phyloP scores from a whole-genome alignment of 1,140 invertebrate species.

The Hypothenemus hampei region DNA sequence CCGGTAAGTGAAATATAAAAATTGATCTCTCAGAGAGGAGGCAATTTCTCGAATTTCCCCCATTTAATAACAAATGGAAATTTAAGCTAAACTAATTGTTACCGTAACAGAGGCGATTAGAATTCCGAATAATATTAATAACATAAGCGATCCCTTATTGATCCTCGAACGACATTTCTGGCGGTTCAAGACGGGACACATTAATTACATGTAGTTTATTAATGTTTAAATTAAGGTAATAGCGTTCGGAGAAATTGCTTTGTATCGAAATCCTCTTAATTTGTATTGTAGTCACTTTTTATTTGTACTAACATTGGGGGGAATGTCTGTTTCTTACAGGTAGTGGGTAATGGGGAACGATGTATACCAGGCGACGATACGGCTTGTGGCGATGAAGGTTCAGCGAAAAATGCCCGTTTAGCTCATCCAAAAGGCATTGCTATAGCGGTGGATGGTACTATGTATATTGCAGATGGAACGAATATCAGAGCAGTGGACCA shows the following conservation, averaged over 20 bases:
- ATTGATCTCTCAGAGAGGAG: too few species aligned
- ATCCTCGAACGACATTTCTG: constrained; percentile 7
- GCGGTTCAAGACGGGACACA: constrained; percentile 12
- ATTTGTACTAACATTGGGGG: background rate
- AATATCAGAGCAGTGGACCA: constrained; percentile 89
- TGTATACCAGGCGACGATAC: constrained; percentile 88
- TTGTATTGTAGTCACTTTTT: too few species aligned
- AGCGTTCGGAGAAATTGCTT: constrained; percentile 9
- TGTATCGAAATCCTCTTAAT: background rate
- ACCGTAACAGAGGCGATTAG: constrained; percentile 17
- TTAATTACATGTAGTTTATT: constrained; percentile 22
- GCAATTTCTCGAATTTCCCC: background rate
- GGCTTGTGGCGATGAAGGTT: constrained; percentile 90
- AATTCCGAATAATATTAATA: constrained; percentile 23
- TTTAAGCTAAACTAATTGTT: constrained; percentile 22
- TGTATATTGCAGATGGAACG: constrained; percentile 92
- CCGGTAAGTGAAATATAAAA: constrained; percentile 50
- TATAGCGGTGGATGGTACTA: constrained; percentile 83
- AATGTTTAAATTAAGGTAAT: constrained; percentile 12
- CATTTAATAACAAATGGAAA: constrained; percentile 1
- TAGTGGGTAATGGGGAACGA: constrained; percentile 92
- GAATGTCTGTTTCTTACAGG: constrained; percentile 39
- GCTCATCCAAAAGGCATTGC: constrained; percentile 96
- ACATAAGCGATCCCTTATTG: constrained; percentile 16
- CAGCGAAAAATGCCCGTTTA: constrained; percentile 82